phyloP scores from a whole-genome alignment of 2,113 vertebrate genomes.

The Chelonoidis abingdonii region DNA sequence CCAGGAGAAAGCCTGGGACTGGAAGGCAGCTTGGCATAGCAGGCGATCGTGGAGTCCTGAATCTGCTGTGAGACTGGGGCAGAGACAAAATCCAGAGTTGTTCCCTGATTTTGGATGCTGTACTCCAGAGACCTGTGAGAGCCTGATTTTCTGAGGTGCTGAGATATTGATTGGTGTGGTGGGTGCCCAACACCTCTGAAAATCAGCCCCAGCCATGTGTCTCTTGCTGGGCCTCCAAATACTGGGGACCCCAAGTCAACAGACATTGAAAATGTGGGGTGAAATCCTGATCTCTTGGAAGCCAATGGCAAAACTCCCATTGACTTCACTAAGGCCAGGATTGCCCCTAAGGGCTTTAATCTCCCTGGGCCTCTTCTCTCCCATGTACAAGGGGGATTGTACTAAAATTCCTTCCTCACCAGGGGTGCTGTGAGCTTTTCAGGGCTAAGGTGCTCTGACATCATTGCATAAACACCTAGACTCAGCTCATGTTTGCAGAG shows the following conservation, averaged over 20 bases:
- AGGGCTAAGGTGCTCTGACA: neutral
- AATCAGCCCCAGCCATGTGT: neutral
- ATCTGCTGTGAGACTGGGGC: neutral
- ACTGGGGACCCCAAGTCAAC: neutral
- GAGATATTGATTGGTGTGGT: neutral
- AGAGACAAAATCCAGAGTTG: neutral
- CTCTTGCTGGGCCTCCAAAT: neutral
- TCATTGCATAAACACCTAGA: neutral
- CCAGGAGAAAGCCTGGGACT: neutral
- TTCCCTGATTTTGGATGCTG: neutral
- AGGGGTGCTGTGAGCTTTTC: conserved; percentile 44
- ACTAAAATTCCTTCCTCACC: conserved; percentile 57
- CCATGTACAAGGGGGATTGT: conserved; percentile 36
- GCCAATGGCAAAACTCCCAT: fast-evolving
- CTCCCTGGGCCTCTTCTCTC: conserved; percentile 26
- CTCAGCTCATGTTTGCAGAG: neutral
- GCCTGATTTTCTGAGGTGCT: neutral
- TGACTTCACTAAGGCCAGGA: neutral
- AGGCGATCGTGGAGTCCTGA: fast-evolving
- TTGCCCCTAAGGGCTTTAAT: conserved; percentile 9
- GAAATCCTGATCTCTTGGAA: neutral
- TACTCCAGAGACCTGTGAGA: neutral
- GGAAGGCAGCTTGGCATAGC: fast-evolving
- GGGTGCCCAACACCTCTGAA: neutral
- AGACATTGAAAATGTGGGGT: neutral